A percentile compares a stretch with the other conserved stretches of the same genome.
These are phyloP conservation scores for Gila orcuttii DNA, from an alignment of 2,113 vertebrate genomes.

Conservation along the genomic window DNA sequence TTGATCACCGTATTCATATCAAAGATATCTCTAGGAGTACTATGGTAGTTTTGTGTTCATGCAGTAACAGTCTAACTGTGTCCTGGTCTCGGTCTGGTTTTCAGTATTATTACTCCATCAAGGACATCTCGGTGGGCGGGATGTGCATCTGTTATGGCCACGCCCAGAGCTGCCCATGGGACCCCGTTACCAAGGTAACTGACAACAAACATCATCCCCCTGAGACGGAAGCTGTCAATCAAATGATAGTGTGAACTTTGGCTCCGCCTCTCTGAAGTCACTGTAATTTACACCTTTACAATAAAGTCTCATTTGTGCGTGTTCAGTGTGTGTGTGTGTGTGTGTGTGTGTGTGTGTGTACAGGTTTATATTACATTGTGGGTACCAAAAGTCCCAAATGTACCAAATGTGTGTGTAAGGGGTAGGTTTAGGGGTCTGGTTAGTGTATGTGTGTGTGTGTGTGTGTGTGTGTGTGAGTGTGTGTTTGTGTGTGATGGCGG, in stretches of 20 bases:
- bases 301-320: no score
- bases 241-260: slow-evolving; percentile 40
- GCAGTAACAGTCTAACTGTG: neutral
- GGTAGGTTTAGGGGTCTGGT: no score
- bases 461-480: neutral
- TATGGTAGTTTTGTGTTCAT: neutral
- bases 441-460: no score
- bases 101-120: slow-evolving; percentile 98
- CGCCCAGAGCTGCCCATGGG: slow-evolving; percentile 90
- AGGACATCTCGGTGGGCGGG: slow-evolving; percentile 96
- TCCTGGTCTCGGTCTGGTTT: slow-evolving; percentile 61
- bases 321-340: neutral
- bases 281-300: neutral
- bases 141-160: slow-evolving; percentile 99
- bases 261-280: neutral
- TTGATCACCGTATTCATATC: neutral
- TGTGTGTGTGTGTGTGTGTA: neutral
- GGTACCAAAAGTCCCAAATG: no score
- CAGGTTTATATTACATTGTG: no score
- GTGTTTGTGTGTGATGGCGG: neutral
- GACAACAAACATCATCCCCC: slow-evolving; percentile 3
- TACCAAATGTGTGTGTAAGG: no score
- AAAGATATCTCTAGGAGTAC: no score
- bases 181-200: slow-evolving; percentile 83
- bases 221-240: slow-evolving; percentile 42